Evolutionary conservation across 2,113 vertebrate species (phyloP), one percentile per base, ranked within the genome.

Genomic region (Gracilinanus agilis): DNA sequence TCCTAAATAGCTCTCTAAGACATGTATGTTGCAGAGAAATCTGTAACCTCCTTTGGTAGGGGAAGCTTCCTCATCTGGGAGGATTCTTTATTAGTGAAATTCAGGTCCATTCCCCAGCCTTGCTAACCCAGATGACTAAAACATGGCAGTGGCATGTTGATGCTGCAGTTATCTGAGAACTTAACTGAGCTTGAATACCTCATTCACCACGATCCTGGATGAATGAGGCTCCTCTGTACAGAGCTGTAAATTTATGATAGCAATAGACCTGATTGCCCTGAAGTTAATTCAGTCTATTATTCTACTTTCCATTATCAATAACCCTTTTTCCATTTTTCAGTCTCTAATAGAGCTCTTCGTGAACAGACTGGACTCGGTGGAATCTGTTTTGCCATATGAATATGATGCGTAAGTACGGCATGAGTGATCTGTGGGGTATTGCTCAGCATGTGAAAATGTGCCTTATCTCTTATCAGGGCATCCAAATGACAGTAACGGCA

Each of bases 281-380:
- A 83, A 93, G 29, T 95, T 94, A 89, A 53, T 96, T 96, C 53
- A 91, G 93, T 92, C 54, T 53, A 49, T 92, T 67, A 55, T 83
- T 93, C 94, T 88, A 61, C 53, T 94, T 91, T 94, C 27, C 75
- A 40, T 92, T 94, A 88, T 58, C 95, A 92, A 93, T 95, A 23
- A 90, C 96, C 55, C 54, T 21, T 0, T 40, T 89, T 93, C 92
- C 67, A 89, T 44, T n/a, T 98, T 98, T 27, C 97, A 99, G 99
- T 98, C 97, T 0, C 40, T 95, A 0, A 98, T 99, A 44, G 97
- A 99, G 97, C 97, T 99, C 27, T 99, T 99, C 97, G 99, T 99
- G 94, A 99, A 99, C 96, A 99, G 99, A 5, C 94, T 99, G 98
- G 99, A 99, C 97, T 99, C 99, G 0, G 98, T 99, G 54, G 99